Evolutionary conservation across 2,888 invertebrate species (phyloP), one percentile per base, ranked within the genome.

Genomic region (Thelaira solivaga): DNA sequence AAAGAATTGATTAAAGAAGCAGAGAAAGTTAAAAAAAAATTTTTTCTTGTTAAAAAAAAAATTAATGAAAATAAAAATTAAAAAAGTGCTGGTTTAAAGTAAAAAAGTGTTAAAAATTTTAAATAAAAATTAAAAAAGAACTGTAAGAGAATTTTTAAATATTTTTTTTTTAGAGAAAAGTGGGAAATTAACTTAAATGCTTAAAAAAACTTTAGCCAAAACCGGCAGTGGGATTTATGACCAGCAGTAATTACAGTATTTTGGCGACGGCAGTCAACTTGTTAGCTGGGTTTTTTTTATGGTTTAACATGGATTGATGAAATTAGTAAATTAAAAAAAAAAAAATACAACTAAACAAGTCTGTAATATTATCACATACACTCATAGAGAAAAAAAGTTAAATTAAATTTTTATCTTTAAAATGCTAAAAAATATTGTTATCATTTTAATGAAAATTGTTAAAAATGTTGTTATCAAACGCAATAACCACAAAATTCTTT

Each of bases 371-470:
- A n/a, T n/a, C n/a, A n/a, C n/a, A n/a, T n/a, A n/a, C n/a, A n/a
- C n/a, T n/a, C n/a, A n/a, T n/a, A n/a, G n/a, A n/a, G n/a, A n/a
- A n/a, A n/a, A n/a, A n/a, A n/a, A n/a, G n/a, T n/a, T n/a, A n/a
- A n/a, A n/a, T n/a, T n/a, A 39, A 1, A 31, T 31, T 16, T 47
- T 13, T 24, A 31, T 18, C 20, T 39, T 5, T 8, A 20, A 43
- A 47, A 39, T n/a, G n/a, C n/a, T n/a, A n/a, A 18, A 69, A 64
- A 24, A 31, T 8, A 8, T n/a, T 11, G 13, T 62, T 68, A 72
- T 68, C 77, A 31, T 11, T 68, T 68, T 68, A 72, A 77, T 77
- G 72, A 77, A 77, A 73, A 68, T 45, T 72, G 67, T 76, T 65
- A 4, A 65, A 71, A n/a, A 65, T 64, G 49, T 64, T 34, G 59